phyloP scores from a whole-genome alignment of 53 echinoderm and acorn worm species.

The Paracentrotus lividus region DNA sequence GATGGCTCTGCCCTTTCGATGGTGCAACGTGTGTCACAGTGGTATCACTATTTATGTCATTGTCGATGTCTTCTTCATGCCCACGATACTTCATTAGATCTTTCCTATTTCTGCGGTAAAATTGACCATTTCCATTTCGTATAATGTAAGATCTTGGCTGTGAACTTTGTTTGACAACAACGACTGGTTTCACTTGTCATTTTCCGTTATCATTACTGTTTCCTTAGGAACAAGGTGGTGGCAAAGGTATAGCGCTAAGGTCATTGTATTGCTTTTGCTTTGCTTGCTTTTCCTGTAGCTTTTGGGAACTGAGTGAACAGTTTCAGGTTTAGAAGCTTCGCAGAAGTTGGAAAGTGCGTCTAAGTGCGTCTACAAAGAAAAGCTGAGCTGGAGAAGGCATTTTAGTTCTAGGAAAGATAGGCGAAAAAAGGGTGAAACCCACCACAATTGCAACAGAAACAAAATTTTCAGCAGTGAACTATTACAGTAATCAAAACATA shows the following conservation, averaged over 20 bases:
- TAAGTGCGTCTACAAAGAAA: slow-evolving; percentile 57
- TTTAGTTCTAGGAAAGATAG: too few species aligned
- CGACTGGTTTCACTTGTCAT: slow-evolving; percentile 15
- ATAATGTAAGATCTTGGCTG: slow-evolving; percentile 33
- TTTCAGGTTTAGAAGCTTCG: slow-evolving; percentile 58
- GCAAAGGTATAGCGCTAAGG: slow-evolving; percentile 22
- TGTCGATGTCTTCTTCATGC: too few species aligned
- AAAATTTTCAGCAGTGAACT: too few species aligned
- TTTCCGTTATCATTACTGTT: neutral
- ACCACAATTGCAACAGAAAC: too few species aligned
- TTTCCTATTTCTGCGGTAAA: neutral
- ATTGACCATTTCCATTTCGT: neutral
- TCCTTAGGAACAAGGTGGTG: slow-evolving; percentile 16
- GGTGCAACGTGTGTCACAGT: too few species aligned
- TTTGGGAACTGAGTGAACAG: neutral
- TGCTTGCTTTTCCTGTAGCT: neutral
- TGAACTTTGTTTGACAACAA: neutral
- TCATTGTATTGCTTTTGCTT: slow-evolving; percentile 58
- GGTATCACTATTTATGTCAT: too few species aligned
- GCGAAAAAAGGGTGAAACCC: too few species aligned
- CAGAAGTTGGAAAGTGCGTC: slow-evolving; percentile 49
- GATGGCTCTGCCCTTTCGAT: too few species aligned
- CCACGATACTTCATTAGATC: too few species aligned
- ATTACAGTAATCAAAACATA: too few species aligned
- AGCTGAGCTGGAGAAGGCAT: slow-evolving; percentile 63